Conservation (phyloP, 1,140 invertebrate species). For the Liolophura sinensis region DNA sequence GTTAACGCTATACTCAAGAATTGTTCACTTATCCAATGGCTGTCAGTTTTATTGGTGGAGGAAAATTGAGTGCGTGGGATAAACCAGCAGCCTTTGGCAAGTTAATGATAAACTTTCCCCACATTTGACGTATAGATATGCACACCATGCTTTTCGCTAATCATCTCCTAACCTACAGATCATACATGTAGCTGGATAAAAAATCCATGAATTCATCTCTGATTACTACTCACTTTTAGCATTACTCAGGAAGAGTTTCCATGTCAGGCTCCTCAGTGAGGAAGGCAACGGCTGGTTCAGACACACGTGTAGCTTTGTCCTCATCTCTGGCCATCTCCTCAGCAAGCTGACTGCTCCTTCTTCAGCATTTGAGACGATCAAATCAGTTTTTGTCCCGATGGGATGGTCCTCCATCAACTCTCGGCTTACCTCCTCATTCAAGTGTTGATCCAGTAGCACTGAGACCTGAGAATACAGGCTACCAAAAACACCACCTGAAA, state of each 20-base stretch:
- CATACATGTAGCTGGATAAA: no score
- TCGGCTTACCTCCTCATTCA: constrained; percentile 53
- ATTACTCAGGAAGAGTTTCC: constrained; percentile 51
- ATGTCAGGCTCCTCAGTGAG: constrained; percentile 43
- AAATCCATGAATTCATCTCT: no score
- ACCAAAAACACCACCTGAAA: constrained; percentile 39
- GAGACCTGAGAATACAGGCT: constrained; percentile 47
- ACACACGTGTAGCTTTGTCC: constrained; percentile 45
- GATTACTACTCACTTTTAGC: constrained; percentile 36
- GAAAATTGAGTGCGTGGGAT: no score
- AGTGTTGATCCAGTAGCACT: constrained; percentile 42
- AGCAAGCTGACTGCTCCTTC: constrained; percentile 47
- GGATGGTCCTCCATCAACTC: constrained; percentile 50
- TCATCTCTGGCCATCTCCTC: constrained; percentile 56
- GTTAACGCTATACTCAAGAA: no score
- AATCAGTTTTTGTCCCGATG: constrained; percentile 49
- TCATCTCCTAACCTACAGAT: no score
- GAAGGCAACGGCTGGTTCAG: constrained; percentile 48
- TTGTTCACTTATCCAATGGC: no score
- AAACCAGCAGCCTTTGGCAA: no score
- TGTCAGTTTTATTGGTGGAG: no score
- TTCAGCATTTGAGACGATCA: constrained; percentile 46
- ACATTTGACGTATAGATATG: no score
- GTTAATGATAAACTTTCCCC: no score
- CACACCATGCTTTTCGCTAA: no score